Evolutionary conservation across 2,113 vertebrate genomes (phyloP).

Genomic region (Hemichromis elongatus): DNA sequence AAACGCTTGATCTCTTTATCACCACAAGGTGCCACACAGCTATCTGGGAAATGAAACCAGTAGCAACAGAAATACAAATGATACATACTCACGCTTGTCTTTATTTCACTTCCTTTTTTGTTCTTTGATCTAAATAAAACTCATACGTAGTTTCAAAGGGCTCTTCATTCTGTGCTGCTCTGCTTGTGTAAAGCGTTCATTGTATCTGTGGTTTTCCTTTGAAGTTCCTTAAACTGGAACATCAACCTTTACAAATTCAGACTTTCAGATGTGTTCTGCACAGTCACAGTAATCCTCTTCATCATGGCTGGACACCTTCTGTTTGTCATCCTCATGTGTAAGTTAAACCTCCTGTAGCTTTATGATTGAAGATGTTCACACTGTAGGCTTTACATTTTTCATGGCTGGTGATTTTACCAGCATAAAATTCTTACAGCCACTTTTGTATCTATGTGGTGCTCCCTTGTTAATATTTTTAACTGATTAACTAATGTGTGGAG

Average conservation of each 20-base stretch:
- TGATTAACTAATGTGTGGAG: neutral
- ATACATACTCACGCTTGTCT: neutral
- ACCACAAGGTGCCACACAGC: neutral
- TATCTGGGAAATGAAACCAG: neutral
- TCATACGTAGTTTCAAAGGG: neutral
- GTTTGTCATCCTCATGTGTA: neutral
- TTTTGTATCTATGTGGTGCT: neutral
- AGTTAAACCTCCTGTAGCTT: neutral
- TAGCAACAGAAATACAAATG: neutral
- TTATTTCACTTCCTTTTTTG: neutral
- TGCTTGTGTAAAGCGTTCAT: too few relatives aligned
- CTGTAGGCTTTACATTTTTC: neutral
- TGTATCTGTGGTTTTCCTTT: neutral
- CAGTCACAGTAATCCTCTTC: neutral
- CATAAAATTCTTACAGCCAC: neutral
- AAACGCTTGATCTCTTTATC: neutral
- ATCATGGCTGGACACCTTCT: neutral
- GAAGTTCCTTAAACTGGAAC: neutral
- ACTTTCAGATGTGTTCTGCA: neutral
- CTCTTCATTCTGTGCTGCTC: neutral
- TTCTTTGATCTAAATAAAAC: neutral
- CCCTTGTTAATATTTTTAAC: neutral
- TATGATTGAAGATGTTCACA: neutral
- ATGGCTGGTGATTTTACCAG: neutral
- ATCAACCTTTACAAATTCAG: neutral